Evolutionary conservation across 1,140 invertebrate species (phyloP).

Genomic region (Melanaphis sacchari): DNA sequence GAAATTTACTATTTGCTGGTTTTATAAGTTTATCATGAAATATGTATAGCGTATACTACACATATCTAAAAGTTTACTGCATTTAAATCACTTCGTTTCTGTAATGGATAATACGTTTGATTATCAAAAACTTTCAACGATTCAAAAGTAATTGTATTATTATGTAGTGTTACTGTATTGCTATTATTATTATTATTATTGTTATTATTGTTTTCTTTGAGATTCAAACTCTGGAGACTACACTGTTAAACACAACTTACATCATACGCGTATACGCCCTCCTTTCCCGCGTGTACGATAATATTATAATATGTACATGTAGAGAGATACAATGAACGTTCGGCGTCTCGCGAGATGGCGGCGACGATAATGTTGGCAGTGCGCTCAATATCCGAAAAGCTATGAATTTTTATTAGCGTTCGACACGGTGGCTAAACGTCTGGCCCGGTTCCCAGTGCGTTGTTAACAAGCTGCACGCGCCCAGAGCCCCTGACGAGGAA

Average conservation of each 20-base stretch:
- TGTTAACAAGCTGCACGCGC: neutral
- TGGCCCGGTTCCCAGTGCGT: neutral
- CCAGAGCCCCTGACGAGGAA: no score
- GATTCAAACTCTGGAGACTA: neutral
- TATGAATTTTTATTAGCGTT: neutral
- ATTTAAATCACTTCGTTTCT: neutral
- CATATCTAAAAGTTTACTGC: neutral
- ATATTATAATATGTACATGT: neutral
- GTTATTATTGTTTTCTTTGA: neutral
- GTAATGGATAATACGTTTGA: neutral
- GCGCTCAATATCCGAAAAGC: neutral
- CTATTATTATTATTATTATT: neutral
- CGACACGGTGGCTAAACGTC: neutral
- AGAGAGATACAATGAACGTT: neutral
- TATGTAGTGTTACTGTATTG: neutral
- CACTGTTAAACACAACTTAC: neutral
- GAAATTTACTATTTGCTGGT: neutral
- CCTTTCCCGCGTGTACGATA: neutral
- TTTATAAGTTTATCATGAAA: neutral
- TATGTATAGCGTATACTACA: neutral
- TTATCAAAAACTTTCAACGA: constrained; percentile 9
- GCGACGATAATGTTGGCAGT: neutral
- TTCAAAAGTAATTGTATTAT: neutral
- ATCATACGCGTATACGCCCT: neutral
- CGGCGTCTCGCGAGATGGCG: neutral